These are phyloP conservation scores for Trogon melanurus DNA, from an alignment of 2,113 vertebrate species.

Conservation along the genomic window DNA sequence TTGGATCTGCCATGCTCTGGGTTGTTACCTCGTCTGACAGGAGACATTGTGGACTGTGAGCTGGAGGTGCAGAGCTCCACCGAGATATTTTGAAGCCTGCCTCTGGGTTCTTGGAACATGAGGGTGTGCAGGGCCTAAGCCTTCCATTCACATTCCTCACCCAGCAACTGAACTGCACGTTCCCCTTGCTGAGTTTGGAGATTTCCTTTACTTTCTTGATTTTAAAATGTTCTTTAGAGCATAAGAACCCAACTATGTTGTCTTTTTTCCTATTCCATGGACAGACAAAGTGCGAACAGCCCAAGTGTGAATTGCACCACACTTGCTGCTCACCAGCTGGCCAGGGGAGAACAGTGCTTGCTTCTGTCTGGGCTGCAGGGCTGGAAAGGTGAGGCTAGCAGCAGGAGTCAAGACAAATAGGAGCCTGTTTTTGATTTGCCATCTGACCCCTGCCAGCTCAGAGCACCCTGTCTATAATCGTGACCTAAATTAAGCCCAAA, in stretches of 20 bases:
- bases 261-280: not conserved
- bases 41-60: not conserved
- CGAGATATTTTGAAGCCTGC: not conserved
- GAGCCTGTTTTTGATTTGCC: constrained; percentile 67
- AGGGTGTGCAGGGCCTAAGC: not conserved
- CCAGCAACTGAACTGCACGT: not conserved
- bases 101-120: not conserved
- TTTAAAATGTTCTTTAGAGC: not conserved
- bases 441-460: constrained; percentile 66
- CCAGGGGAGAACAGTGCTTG: constrained; percentile 56
- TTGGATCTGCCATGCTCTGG: not conserved
- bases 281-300: constrained; percentile 1
- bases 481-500: constrained; percentile 64
- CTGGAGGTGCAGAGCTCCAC: not conserved
- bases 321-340: constrained; percentile 59
- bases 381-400: constrained; percentile 61
- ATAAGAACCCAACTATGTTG: not conserved
- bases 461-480: constrained; percentile 46
- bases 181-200: not conserved
- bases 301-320: not conserved
- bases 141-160: not conserved
- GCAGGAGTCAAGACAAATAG: constrained; percentile 68
- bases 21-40: not conserved
- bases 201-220: not conserved
- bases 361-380: constrained; percentile 33